Base-by-base conservation (phyloP, 2,888 invertebrate species). In the Heliconius cydno region DNA sequence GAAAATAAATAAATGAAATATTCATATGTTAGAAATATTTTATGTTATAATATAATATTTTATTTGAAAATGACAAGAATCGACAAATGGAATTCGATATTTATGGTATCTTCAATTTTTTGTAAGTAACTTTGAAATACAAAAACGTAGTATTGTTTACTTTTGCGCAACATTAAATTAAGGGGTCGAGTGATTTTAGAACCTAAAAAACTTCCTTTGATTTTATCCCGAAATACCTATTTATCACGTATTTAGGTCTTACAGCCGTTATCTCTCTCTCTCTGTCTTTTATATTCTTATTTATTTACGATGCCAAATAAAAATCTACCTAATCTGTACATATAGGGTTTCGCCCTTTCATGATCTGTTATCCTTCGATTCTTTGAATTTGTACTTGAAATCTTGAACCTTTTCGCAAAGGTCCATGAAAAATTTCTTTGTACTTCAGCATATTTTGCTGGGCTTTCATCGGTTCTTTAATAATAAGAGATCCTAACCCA, bases 321-420 rank as follows among this genome's bases (percentile, higher is more conserved):
- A 74, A 52, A 3, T 57, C 25, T 25, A 63, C 52, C n/a, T 71
- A 75, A 70, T 80, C 63, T 70, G 68, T 80, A 60, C 19, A 76
- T n/a, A 72, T 72, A 74, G 4, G 74, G 68, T 80, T 70, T 74
- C 74, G 73, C 60, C 63, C 68, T 57, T 70, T 63, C 60, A 30
- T 60, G 77, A 70, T 80, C 76, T 63, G 68, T 70, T 79, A 60
- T 65, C 75, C 75, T 77, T 78, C 77, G 78, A 81, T 66, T 76
- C 76, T 78, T 82, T 67, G 81, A 70, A 80, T 82, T 78, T 78
- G 77, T 74, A 81, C 79, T 81, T 82, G 74, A 81, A 84, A 83
- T 84, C 82, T 84, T 83, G 81, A 85, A 84, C 85, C 85, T 86
- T 85, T 85, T 82, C 81, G 82, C 84, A 82, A 79, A 82, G 84